phyloP scores from a whole-genome alignment of 2,113 vertebrate species.

The Melanotaenia duboulayi region DNA sequence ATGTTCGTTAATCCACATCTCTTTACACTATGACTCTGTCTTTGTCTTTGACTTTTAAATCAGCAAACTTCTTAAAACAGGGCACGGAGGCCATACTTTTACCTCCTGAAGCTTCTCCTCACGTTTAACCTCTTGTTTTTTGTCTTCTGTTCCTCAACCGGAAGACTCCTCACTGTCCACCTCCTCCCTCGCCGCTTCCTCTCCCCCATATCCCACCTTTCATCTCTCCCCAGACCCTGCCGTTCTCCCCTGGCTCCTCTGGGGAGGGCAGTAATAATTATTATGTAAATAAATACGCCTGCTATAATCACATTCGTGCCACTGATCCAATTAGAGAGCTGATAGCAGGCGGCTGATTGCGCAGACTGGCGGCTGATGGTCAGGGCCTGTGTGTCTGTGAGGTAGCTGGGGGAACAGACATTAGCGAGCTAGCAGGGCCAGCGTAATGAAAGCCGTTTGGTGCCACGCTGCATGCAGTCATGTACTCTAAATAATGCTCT shows the following conservation, averaged over 20 bases:
- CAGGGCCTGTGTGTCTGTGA: conserved; percentile 77
- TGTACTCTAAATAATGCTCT: conserved; percentile 72
- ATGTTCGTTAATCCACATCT: conserved; percentile 5
- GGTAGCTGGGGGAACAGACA: conserved; percentile 55
- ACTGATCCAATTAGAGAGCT: conserved; percentile 85
- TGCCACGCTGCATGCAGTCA: conserved; percentile 66
- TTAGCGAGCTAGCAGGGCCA: conserved; percentile 61
- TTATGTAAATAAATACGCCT: conserved; percentile 90
- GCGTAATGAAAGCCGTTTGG: conserved; percentile 73
- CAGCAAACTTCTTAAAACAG: too few relatives aligned
- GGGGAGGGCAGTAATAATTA: conserved; percentile 86
- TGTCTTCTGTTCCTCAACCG: conserved; percentile 57
- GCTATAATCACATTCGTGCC: conserved; percentile 86
- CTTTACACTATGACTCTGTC: not conserved
- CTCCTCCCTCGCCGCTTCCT: conserved; percentile 25
- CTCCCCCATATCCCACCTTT: conserved; percentile 54
- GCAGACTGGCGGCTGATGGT: conserved; percentile 79
- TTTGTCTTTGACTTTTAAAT: too few relatives aligned
- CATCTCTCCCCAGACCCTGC: conserved; percentile 63
- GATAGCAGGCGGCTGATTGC: conserved; percentile 78
- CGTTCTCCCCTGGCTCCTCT: conserved; percentile 63
- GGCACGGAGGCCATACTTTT: too few relatives aligned
- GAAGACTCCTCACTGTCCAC: conserved; percentile 60
- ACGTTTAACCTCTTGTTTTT: conserved; percentile 28
- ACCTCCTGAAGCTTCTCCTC: not conserved